Conservation (phyloP, 2,797 vertebrate species). For the Rachycentron canadum region DNA sequence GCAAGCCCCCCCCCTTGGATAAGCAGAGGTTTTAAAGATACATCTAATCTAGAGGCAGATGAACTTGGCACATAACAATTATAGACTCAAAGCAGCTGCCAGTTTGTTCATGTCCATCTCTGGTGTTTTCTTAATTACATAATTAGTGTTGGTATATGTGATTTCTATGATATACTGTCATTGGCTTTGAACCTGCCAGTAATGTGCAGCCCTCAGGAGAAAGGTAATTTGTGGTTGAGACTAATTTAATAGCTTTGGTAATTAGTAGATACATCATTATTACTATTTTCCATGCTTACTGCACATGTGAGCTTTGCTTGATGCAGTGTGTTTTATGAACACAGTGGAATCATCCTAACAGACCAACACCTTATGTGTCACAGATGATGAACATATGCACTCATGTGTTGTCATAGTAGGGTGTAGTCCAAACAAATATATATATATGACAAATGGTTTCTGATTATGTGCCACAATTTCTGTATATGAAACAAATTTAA, state of each 20-base stretch:
- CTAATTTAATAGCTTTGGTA: constrained; percentile 72
- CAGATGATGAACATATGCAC: background rate
- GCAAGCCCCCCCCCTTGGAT: constrained; percentile 21
- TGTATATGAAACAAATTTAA: background rate
- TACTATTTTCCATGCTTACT: constrained; percentile 45
- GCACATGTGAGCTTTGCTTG: background rate
- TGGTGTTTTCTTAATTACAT: constrained; percentile 71
- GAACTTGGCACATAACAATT: constrained; percentile 56
- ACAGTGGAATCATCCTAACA: constrained; percentile 13
- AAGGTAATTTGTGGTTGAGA: constrained; percentile 59
- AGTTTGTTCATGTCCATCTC: constrained; percentile 53
- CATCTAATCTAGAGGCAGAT: constrained; percentile 22
- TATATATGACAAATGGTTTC: background rate
- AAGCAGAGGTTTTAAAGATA: constrained; percentile 40
- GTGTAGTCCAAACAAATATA: background rate
- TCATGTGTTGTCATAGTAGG: background rate
- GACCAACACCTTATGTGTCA: background rate
- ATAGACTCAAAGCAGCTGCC: constrained; percentile 40
- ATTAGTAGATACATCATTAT: constrained; percentile 65
- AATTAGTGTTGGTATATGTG: constrained; percentile 75
- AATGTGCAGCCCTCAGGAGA: constrained; percentile 52
- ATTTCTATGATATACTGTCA: constrained; percentile 70
- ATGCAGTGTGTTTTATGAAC: constrained; percentile 6
- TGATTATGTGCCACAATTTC: background rate
- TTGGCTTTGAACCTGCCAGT: constrained; percentile 74